Evolutionary conservation across 2,797 vertebrate species (phyloP).

Genomic region (Falco peregrinus): DNA sequence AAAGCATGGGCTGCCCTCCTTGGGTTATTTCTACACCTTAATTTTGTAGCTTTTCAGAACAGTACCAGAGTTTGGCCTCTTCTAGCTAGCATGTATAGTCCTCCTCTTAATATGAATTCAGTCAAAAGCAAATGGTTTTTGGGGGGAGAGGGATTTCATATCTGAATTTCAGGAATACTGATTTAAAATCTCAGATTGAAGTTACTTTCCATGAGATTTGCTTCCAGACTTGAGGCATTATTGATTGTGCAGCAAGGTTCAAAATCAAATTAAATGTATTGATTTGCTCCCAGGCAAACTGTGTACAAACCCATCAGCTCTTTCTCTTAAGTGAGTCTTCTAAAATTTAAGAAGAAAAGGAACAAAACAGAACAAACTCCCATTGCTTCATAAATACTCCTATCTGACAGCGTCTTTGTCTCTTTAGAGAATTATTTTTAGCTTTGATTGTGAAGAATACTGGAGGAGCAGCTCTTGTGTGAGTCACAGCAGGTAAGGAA

Average conservation of each 20-base stretch:
- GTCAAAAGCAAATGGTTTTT: not conserved
- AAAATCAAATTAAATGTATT: not conserved
- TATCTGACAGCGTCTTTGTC: not conserved
- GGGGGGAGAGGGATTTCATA: not conserved
- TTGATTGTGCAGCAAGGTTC: not conserved
- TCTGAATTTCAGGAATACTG: not conserved
- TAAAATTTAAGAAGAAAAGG: not conserved
- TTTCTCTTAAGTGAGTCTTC: not conserved
- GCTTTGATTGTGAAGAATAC: not conserved
- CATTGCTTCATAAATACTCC: not conserved
- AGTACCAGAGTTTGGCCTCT: not conserved
- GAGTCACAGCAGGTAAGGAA: conserved; percentile 5
- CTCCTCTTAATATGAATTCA: not conserved
- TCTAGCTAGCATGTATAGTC: not conserved
- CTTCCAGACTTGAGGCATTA: not conserved
- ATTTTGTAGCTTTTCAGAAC: not conserved
- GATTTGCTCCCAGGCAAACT: not conserved
- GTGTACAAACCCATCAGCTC: not conserved
- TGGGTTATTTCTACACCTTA: not conserved
- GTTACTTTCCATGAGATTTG: not conserved
- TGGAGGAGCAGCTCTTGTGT: not conserved
- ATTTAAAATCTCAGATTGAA: not conserved
- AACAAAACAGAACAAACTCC: not conserved
- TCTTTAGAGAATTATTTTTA: not conserved
- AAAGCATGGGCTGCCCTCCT: not conserved